Conservation (phyloP, 2,797 vertebrate genomes). For the Sebastes oblongus region DNA sequence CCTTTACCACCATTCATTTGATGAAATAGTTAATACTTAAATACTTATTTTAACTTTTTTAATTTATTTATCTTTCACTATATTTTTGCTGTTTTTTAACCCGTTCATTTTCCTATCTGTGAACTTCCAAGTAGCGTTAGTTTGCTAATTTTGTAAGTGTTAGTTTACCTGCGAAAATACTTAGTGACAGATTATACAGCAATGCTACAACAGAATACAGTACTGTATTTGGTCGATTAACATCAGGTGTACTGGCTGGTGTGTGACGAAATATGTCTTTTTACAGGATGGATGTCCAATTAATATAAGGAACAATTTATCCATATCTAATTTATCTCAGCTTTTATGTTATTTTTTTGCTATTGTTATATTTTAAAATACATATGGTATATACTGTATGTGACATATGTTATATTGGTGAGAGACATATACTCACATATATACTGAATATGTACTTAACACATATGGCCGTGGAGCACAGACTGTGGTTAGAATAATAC, state of each 20-base stretch:
- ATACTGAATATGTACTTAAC: not conserved
- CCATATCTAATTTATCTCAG: not conserved
- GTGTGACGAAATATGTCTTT: too few relatives aligned
- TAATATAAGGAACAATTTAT: not conserved
- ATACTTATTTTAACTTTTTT: not conserved
- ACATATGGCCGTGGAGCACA: not conserved
- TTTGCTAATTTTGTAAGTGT: not conserved
- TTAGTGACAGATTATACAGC: too few relatives aligned
- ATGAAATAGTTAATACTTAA: not conserved
- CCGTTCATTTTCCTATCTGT: not conserved
- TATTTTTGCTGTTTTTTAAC: not conserved
- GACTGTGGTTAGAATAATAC: not conserved
- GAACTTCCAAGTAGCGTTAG: not conserved
- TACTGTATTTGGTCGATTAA: too few relatives aligned
- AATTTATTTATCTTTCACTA: not conserved
- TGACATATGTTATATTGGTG: not conserved
- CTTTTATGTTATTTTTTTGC: not conserved
- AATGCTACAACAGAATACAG: too few relatives aligned
- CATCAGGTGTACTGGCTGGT: too few relatives aligned
- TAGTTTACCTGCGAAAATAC: not conserved
- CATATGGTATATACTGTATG: not conserved
- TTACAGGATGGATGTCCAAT: not conserved
- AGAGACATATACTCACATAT: not conserved
- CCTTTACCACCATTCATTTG: not conserved
- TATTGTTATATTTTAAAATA: not conserved